Evolutionary conservation across 1,140 invertebrate genomes (phyloP).

Genomic region (Epicauta chinensis): DNA sequence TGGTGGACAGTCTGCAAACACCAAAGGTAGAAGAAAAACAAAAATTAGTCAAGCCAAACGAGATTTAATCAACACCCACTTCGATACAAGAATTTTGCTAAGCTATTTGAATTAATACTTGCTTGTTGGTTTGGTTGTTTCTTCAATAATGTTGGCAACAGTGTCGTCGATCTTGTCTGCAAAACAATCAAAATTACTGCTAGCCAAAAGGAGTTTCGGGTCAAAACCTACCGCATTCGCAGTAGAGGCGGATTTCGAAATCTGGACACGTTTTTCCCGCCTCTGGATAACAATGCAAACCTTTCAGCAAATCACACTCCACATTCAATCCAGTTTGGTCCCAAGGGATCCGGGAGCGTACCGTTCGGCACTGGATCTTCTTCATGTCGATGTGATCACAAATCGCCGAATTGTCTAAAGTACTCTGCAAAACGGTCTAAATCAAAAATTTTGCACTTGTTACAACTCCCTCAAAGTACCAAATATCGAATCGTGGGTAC

Average conservation of each 20-base stretch:
- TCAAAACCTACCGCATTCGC: constrained; percentile 49
- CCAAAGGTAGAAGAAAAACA: too few species aligned
- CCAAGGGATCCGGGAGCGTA: constrained; percentile 51
- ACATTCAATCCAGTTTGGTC: constrained; percentile 67
- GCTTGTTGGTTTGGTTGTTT: too few species aligned
- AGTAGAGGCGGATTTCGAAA: constrained; percentile 68
- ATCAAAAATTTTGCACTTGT: not conserved
- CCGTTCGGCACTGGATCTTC: constrained; percentile 67
- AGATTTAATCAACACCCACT: too few species aligned
- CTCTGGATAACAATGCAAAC: constrained; percentile 55
- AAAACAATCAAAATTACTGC: too few species aligned
- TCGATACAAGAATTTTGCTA: too few species aligned
- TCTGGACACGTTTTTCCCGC: constrained; percentile 51
- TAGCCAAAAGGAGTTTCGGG: too few species aligned
- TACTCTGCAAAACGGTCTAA: constrained; percentile 30
- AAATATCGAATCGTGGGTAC: constrained; percentile 42
- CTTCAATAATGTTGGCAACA: too few species aligned
- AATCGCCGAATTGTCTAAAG: constrained; percentile 42
- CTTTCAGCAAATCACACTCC: constrained; percentile 64
- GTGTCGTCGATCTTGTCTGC: too few species aligned
- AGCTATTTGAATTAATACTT: too few species aligned
- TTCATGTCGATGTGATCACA: constrained; percentile 57
- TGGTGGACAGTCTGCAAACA: constrained; percentile 37
- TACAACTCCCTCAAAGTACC: not conserved
- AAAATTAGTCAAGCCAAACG: too few species aligned